Conservation (phyloP, 2,113 vertebrate species). For the Ardeotis arabs region DNA sequence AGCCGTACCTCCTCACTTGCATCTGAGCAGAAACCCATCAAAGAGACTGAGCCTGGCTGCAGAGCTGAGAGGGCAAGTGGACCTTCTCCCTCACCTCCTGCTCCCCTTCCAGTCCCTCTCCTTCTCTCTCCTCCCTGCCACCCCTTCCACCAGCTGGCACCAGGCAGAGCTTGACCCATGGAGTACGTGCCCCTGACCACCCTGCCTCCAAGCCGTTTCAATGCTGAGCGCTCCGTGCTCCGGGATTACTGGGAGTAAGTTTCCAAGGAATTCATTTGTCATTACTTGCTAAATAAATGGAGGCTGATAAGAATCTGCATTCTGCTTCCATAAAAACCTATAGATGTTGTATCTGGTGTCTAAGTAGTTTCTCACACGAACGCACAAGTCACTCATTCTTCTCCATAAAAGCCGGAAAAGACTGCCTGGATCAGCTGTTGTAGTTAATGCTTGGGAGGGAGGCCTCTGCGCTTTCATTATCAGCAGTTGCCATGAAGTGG, state of each 20-base stretch:
- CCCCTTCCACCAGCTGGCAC: neutral
- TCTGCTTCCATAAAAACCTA: conserved; percentile 53
- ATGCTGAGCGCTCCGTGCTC: neutral
- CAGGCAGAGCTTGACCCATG: neutral
- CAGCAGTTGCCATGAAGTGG: conserved; percentile 32
- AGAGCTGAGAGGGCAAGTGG: neutral
- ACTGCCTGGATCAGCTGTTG: conserved; percentile 51
- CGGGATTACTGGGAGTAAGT: neutral
- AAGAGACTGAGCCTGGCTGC: neutral
- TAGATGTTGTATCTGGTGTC: conserved; percentile 40
- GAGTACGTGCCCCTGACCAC: conserved; percentile 45
- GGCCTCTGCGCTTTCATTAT: conserved; percentile 41
- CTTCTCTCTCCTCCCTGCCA: neutral
- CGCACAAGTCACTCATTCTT: conserved; percentile 47
- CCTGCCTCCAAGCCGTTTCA: neutral
- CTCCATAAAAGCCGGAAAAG: conserved; percentile 68
- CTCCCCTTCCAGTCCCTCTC: neutral
- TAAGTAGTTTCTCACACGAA: conserved; percentile 65
- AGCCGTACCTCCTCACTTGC: neutral
- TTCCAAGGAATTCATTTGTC: conserved; percentile 64
- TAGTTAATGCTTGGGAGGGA: conserved; percentile 24
- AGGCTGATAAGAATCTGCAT: conserved; percentile 58
- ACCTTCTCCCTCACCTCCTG: neutral
- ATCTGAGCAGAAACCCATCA: neutral
- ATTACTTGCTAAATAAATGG: conserved; percentile 38